Percentiles rank a stretch among this genome's conserved stretches.
These are phyloP conservation scores for Penaeus monodon DNA, from an alignment of 2,888 invertebrate species.

Conservation along the genomic window DNA sequence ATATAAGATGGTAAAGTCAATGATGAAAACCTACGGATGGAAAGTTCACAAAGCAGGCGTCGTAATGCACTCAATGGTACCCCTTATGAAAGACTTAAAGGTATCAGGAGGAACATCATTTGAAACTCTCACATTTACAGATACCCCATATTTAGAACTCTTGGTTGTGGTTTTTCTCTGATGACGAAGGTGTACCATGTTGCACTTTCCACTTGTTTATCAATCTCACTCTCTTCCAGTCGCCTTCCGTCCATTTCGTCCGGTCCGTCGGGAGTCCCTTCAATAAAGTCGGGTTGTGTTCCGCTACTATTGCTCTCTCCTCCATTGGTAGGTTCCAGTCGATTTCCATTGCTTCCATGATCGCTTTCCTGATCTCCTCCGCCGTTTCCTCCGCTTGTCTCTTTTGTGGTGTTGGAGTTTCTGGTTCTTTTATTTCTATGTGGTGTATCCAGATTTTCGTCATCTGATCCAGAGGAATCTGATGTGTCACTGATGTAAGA, in stretches of 20 bases:
- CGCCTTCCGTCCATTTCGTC: not conserved
- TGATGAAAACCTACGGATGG: not conserved
- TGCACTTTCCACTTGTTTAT: too few relatives aligned
- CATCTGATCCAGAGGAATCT: too few relatives aligned
- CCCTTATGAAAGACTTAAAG: not conserved
- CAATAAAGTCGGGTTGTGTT: not conserved
- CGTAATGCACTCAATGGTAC: not conserved
- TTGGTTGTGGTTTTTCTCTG: too few relatives aligned
- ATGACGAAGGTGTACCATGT: too few relatives aligned
- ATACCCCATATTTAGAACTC: not conserved
- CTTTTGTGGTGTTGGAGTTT: too few relatives aligned
- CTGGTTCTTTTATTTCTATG: too few relatives aligned
- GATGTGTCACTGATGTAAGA: too few relatives aligned
- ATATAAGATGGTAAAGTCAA: accelerated
- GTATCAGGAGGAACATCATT: not conserved
- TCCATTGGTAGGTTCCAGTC: not conserved
- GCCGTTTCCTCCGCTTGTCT: too few relatives aligned
- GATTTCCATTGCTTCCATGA: too few relatives aligned
- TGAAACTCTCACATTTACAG: not conserved
- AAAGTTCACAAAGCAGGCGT: not conserved
- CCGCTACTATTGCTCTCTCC: not conserved
- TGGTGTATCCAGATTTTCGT: too few relatives aligned
- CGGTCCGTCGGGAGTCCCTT: not conserved
- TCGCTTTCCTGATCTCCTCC: too few relatives aligned
- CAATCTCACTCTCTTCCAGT: too few relatives aligned